phyloP scores from a whole-genome alignment of 2,113 vertebrate species.

The Cryptomyrus ogoouensis region DNA sequence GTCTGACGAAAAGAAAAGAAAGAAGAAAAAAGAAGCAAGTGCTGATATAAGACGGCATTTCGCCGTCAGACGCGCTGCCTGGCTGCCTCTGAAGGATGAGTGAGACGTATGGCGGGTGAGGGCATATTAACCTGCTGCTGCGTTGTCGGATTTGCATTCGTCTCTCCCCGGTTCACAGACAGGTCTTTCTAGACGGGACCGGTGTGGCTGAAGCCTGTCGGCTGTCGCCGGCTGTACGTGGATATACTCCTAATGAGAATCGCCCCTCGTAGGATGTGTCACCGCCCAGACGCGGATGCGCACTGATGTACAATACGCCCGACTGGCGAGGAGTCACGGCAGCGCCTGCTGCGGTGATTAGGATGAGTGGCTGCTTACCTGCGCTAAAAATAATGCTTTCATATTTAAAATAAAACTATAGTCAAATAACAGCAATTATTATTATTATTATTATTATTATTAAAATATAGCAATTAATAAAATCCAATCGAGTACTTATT shows the following conservation, averaged over 20 bases:
- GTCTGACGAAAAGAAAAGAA: not conserved
- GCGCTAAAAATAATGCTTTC: not conserved
- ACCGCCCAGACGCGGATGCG: not conserved
- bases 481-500: not conserved
- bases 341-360: not conserved
- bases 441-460: no score
- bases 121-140: not conserved
- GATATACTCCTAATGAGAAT: slow-evolving; percentile 10
- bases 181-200: not conserved
- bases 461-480: not conserved
- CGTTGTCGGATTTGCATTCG: slow-evolving; percentile 3
- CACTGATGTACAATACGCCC: not conserved
- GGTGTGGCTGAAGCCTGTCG: slow-evolving; percentile 6
- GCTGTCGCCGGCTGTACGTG: not conserved
- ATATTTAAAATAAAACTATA: not conserved
- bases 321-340: not conserved
- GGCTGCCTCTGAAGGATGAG: not conserved
- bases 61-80: not conserved
- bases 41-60: not conserved
- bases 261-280: not conserved
- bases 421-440: no score
- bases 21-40: not conserved
- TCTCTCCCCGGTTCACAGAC: slow-evolving; percentile 3
- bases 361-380: not conserved
- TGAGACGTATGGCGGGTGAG: not conserved